Conservation (phyloP, 1,140 invertebrate species). For the Diorhabda sublineata region DNA sequence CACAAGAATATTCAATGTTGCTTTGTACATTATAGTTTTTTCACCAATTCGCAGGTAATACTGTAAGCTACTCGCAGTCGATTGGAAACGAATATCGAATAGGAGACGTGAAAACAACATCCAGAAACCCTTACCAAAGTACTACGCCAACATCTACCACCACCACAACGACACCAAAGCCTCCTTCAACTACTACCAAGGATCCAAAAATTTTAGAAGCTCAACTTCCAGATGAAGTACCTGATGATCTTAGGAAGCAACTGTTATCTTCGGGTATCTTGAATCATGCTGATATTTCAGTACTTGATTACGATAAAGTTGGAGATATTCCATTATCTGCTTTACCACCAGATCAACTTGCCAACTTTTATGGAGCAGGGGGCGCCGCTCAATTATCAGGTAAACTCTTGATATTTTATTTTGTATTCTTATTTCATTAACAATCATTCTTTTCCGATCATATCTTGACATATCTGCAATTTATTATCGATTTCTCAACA, state of each 20-base stretch:
- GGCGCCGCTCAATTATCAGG: slow-evolving; percentile 58
- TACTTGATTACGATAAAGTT: slow-evolving; percentile 81
- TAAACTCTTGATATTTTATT: background rate
- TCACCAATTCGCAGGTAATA: too few species aligned
- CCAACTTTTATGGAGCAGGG: slow-evolving; percentile 76
- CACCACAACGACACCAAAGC: slow-evolving; percentile 40
- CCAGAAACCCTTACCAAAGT: too few species aligned
- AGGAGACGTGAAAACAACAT: too few species aligned
- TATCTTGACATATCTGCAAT: too few species aligned
- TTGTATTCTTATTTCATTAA: background rate
- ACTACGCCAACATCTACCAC: slow-evolving; percentile 40
- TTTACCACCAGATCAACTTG: slow-evolving; percentile 77
- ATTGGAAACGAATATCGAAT: too few species aligned
- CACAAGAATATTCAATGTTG: too few species aligned
- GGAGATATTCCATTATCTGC: slow-evolving; percentile 81
- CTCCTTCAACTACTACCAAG: slow-evolving; percentile 46
- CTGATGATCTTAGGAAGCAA: slow-evolving; percentile 77
- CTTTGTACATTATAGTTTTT: too few species aligned
- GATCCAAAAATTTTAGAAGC: slow-evolving; percentile 51
- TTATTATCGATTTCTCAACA: too few species aligned
- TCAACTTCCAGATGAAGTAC: slow-evolving; percentile 78
- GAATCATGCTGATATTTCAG: slow-evolving; percentile 80
- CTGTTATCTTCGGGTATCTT: slow-evolving; percentile 79
- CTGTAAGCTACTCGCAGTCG: too few species aligned
- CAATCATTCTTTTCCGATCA: too few species aligned